phyloP scores from a whole-genome alignment of 2,113 vertebrate species.

The Myotis yumanensis region DNA sequence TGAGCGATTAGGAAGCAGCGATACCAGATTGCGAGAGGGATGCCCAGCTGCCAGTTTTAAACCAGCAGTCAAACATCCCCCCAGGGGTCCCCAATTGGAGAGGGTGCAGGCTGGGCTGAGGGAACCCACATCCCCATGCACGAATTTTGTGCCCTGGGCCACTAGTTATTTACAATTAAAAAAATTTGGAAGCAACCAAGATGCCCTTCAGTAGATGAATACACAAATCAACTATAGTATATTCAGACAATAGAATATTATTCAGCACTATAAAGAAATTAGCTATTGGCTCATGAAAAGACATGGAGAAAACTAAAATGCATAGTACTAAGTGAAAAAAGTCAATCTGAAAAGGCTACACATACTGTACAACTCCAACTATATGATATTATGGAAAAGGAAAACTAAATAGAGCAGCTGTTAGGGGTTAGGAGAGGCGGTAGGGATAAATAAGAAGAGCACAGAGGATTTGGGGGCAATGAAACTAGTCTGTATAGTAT shows the following conservation, averaged over 20 bases:
- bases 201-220: background rate
- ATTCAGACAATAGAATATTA: background rate
- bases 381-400: background rate
- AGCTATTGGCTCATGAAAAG: background rate
- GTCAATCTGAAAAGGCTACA: background rate
- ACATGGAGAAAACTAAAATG: background rate
- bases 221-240: background rate
- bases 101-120: no score
- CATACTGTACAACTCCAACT: background rate
- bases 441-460: background rate
- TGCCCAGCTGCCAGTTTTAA: no score
- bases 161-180: background rate
- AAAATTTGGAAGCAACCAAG: background rate
- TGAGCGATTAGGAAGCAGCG: no score
- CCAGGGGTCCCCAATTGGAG: no score
- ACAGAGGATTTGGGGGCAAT: background rate
- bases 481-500: background rate
- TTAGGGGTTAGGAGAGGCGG: background rate
- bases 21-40: no score
- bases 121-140: no score
- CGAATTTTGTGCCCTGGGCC: no score
- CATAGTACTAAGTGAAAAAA: background rate
- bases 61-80: no score
- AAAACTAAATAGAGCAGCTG: background rate
- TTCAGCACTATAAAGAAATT: background rate